Base-by-base conservation (phyloP, 37 sponge, comb jelly and placozoan species). In the Aplysina aerophoba region DNA sequence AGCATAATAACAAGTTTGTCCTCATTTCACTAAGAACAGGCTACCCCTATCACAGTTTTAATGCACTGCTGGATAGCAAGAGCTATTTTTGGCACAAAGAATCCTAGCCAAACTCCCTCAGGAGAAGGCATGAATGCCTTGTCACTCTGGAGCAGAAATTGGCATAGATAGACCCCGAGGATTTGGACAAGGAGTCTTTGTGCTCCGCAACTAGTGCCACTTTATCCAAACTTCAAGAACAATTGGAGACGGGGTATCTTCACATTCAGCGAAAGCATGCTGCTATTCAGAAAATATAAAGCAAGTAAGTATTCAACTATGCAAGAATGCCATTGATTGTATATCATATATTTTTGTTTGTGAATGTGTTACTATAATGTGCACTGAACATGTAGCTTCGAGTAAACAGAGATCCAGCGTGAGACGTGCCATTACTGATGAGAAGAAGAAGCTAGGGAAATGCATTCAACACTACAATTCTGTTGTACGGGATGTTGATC, bases 171-270 rank as follows among this genome's bases (percentile, higher is more conserved):
- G 69, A 67, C 27, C 19, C n/a, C 27, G 28, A 24, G 19, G 69
- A 67, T n/a, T 67, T 67, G 69, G 69, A 67, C 69, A 67, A 22
- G 69, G 69, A 67, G 69, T 16, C 69, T 13, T 67, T 67, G 69
- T 67, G 69, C 69, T 67, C 69, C n/a, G 69, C 69, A 67, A 28
- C 69, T 67, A 67, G 27, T 67, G 69, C 69, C 27, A 67, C 69
- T 22, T 22, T 67, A n/a, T 67, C 25, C 69, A 67, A 67, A 28
- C 69, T 67, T 67, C 69, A 67, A 28, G 69, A 67, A 22, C 28
- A 25, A 25, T 15, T 67, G 69, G 69, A 67, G 69, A 67, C n/a
- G 28, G 69, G 69, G 27, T 67, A 67, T 67, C 27, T 67, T 15
- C 69, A 67, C 19, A 67, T 67, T 15, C 69, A 67, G 27, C 14